These are phyloP conservation scores for Choristoneura fumiferana DNA, from an alignment of 1,140 invertebrate species.

Conservation along the genomic window DNA sequence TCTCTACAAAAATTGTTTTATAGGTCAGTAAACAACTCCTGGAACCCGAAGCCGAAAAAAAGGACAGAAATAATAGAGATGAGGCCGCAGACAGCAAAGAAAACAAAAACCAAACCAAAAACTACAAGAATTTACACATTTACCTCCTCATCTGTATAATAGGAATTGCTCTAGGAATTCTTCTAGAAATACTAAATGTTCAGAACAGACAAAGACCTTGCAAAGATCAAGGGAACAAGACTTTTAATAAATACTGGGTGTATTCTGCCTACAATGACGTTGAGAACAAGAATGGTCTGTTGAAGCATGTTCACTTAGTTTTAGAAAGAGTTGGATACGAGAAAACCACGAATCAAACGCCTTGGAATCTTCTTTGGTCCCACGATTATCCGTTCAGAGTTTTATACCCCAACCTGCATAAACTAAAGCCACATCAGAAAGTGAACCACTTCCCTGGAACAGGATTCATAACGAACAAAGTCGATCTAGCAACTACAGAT, in stretches of 20 bases:
- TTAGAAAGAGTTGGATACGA: constrained; percentile 86
- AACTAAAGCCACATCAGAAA: constrained; percentile 86
- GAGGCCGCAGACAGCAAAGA: constrained; percentile 29
- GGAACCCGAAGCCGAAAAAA: constrained; percentile 21
- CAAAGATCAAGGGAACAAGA: constrained; percentile 36
- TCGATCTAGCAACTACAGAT: constrained; percentile 89
- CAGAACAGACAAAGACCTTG: constrained; percentile 35
- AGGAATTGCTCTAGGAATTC: constrained; percentile 53
- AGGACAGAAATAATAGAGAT: constrained; percentile 18
- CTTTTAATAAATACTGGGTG: constrained; percentile 54
- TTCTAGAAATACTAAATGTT: constrained; percentile 53
- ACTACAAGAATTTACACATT: constrained; percentile 31
- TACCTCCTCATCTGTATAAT: constrained; percentile 58
- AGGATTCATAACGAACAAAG: constrained; percentile 97
- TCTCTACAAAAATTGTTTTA: background rate
- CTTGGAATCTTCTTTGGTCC: constrained; percentile 96
- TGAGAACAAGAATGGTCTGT: constrained; percentile 75
- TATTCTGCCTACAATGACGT: constrained; percentile 54
- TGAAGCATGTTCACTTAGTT: constrained; percentile 89
- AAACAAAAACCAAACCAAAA: constrained; percentile 26
- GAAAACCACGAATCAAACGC: constrained; percentile 78
- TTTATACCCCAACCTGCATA: constrained; percentile 78
- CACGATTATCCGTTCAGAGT: constrained; percentile 94
- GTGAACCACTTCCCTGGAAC: constrained; percentile 98
- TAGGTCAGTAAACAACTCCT: constrained; percentile 12